Conservation (phyloP, 2,888 invertebrate species). For the Xanthia togata region DNA sequence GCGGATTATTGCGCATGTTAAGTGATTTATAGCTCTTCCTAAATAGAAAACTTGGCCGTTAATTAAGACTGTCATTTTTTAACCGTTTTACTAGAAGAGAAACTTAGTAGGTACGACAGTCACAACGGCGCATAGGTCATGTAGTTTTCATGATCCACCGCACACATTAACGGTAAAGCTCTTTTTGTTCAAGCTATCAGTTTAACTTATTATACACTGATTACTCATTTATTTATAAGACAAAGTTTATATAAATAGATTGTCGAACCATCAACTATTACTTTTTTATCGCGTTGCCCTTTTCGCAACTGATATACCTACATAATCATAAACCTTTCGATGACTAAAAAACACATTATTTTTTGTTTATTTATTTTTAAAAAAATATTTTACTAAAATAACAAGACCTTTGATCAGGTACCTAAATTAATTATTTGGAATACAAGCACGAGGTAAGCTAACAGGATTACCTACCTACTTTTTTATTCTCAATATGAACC, state of each 20-base stretch:
- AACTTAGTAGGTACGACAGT: conserved; percentile 37
- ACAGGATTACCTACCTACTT: conserved; percentile 42
- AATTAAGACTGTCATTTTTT: conserved; percentile 40
- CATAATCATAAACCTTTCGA: conserved; percentile 33
- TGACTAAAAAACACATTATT: conserved; percentile 3
- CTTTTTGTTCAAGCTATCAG: conserved; percentile 58
- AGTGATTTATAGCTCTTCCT: conserved; percentile 49
- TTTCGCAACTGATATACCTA: conserved; percentile 28
- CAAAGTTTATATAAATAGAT: conserved; percentile 18
- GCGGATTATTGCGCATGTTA: conserved; percentile 28
- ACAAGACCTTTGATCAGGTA: conserved; percentile 26
- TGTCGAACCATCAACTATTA: conserved; percentile 24
- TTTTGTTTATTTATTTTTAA: conserved; percentile 4
- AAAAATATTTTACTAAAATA: conserved; percentile 24
- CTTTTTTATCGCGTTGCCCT: conserved; percentile 25
- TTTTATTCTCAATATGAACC: conserved; percentile 39
- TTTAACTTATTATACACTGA: conserved; percentile 32
- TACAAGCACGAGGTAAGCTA: conserved; percentile 33
- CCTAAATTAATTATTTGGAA: conserved; percentile 26
- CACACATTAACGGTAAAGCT: conserved; percentile 69
- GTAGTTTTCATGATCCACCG: conserved; percentile 68
- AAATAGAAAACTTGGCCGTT: conserved; percentile 38
- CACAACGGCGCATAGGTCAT: conserved; percentile 55
- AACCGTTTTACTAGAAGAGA: conserved; percentile 38
- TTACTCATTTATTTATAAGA: conserved; percentile 18